These are phyloP conservation scores for Leptopterna dolabrata DNA, from an alignment of 2,888 invertebrate genomes.

Conservation along the genomic window DNA sequence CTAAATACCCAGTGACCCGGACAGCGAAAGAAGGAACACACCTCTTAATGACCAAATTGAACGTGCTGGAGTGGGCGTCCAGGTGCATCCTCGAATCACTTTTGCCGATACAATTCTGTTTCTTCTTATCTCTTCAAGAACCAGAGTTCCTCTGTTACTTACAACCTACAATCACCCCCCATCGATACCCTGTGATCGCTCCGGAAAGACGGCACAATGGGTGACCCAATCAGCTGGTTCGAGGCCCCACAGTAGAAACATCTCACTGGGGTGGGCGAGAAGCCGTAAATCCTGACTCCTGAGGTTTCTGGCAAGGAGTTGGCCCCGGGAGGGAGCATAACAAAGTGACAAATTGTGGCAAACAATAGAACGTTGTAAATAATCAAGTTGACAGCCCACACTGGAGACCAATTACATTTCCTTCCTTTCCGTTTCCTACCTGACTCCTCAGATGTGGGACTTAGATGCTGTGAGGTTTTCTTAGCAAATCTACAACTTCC, in stretches of 20 bases:
- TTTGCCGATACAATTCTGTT: constrained; percentile 23
- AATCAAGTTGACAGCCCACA: constrained; percentile 44
- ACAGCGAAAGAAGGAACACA: constrained; percentile 4
- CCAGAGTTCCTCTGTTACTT: background rate
- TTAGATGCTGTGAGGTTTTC: constrained; percentile 26
- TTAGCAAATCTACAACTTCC: constrained; percentile 48
- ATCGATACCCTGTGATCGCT: background rate
- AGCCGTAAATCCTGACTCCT: constrained; percentile 48
- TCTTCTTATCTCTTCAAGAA: background rate
- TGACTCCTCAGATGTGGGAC: constrained; percentile 46
- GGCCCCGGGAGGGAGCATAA: constrained; percentile 40
- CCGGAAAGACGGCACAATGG: constrained; percentile 15
- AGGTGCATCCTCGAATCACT: constrained; percentile 32
- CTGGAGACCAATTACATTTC: constrained; percentile 49
- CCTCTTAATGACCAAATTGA: constrained; percentile 44
- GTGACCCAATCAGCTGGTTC: constrained; percentile 17
- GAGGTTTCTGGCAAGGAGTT: constrained; percentile 55
- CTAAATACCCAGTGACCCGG: background rate
- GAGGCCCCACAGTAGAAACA: background rate
- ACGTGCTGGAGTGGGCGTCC: constrained; percentile 24
- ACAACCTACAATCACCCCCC: background rate
- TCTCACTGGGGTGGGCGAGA: background rate
- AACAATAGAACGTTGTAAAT: constrained; percentile 50
- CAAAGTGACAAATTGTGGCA: constrained; percentile 55
- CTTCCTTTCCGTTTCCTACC: constrained; percentile 40